Base-by-base conservation (phyloP, 2,113 vertebrate species). In the Gavialis gangeticus region DNA sequence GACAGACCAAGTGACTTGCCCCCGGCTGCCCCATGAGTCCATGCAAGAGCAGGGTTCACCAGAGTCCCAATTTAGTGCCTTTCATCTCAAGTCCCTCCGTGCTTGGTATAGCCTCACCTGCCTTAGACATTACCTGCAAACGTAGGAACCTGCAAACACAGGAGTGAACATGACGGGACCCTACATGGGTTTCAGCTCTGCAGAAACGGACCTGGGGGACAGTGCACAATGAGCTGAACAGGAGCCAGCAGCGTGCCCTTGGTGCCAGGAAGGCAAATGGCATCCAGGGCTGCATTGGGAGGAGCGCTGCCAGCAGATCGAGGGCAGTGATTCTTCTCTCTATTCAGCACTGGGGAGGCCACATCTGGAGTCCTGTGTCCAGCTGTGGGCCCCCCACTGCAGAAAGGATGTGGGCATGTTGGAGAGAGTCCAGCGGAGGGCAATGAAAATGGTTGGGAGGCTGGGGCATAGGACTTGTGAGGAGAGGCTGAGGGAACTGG, bases 51-150 rank as follows among this genome's bases (percentile, higher is more conserved):
- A 12, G 56, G 78, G 54, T 63, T 21, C 30, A 3, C 28, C 21
- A 22, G 18, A 19, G 30, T 22, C 30, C n/a, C 19, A 34, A n/a
- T 69, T 69, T 30, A 69, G 82, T 83, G 75, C 83, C 79, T 75
- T 58, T 46, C 58, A 56, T 6, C 19, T 30, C 19, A 12, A 79
- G 54, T 66, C 59, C 18, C 0, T 13, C 46, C 0, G 0, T 34
- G 34, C 3, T 58, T 56, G 46, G 92, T 56, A 16, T 58, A 87
- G 17, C 9, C 14, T 14, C 17, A 7, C 12, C 4, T 75, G 55
- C 60, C 75, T 89, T 2, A 0, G 37, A 63, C 63, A 84, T 34
- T 11, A 10, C 57, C 91, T 59, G 25, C 9, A 25, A 18, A 9
- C 75, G 79, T 64, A 57, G 37, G 66, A 30, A 55, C 46, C 46